phyloP scores from a whole-genome alignment of 30 jellyfish, hydroid and myxozoan species.

The Morbakka virulenta region DNA sequence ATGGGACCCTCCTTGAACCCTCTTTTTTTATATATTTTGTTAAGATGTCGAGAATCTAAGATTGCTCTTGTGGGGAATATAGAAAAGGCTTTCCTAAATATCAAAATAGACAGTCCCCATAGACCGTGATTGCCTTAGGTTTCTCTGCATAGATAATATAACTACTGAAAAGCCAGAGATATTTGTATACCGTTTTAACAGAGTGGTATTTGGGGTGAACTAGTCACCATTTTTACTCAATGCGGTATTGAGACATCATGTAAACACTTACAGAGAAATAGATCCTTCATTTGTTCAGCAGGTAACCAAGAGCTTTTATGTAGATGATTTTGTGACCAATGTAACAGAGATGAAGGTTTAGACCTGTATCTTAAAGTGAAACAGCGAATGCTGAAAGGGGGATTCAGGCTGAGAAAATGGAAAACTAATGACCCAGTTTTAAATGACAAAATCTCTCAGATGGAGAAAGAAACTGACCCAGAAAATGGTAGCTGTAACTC shows the following conservation, averaged over 20 bases:
- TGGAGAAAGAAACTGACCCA: too few species aligned
- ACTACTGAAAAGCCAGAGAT: too few species aligned
- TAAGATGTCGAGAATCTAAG: constrained; percentile 33
- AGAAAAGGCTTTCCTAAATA: constrained; percentile 6
- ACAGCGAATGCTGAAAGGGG: constrained; percentile 7
- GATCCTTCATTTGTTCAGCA: constrained; percentile 9
- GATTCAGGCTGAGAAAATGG: constrained; percentile 32
- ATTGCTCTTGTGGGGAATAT: not conserved
- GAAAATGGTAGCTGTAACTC: too few species aligned
- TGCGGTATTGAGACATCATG: constrained; percentile 26
- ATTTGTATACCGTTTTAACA: too few species aligned
- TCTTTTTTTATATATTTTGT: constrained; percentile 19
- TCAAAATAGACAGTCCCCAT: not conserved
- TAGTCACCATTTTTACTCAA: too few species aligned
- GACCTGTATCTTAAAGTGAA: constrained; percentile 14
- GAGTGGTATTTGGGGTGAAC: too few species aligned
- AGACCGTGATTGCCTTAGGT: too few species aligned
- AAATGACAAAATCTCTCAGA: too few species aligned
- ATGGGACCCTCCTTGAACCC: constrained; percentile 36
- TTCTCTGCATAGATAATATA: not conserved
- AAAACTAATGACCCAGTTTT: too few species aligned
- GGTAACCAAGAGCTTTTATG: constrained; percentile 11
- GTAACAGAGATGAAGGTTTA: constrained; percentile 8
- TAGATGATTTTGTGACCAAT: constrained; percentile 40
- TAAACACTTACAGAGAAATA: not conserved